phyloP scores from a whole-genome alignment of 2,888 invertebrate species.

The Cerastoderma edule region DNA sequence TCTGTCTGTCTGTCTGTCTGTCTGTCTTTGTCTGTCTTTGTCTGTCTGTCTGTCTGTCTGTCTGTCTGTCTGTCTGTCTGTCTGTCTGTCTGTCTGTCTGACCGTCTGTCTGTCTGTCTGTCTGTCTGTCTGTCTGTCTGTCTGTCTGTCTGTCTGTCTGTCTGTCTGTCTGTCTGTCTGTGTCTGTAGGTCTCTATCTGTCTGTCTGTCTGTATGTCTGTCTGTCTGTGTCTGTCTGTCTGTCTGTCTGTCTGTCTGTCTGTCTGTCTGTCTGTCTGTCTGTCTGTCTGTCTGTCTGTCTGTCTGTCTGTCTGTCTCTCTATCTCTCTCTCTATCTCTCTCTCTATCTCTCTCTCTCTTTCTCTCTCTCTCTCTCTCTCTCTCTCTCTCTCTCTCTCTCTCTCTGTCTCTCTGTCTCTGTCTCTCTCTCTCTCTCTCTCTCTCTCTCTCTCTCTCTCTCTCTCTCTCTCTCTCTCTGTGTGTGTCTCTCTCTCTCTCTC shows the following conservation, averaged over 20 bases:
- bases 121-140: constrained; percentile 5
- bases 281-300: background rate
- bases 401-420: background rate
- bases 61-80: constrained; percentile 5
- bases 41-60: constrained; percentile 2
- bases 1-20: background rate
- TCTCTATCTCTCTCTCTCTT: background rate
- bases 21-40: no score
- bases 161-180: constrained; percentile 5
- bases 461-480: no score
- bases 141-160: constrained; percentile 5
- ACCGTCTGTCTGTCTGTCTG: no score
- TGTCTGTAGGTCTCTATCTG: no score
- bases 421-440: background rate
- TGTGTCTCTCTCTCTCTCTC: no score
- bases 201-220: no score
- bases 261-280: background rate
- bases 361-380: no score
- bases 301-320: background rate
- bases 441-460: background rate
- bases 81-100: constrained; percentile 5
- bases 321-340: background rate
- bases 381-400: background rate
- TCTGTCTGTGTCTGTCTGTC: background rate
- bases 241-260: background rate